Base-by-base conservation (phyloP, 2,888 invertebrate species). In the Catocala fraxini region DNA sequence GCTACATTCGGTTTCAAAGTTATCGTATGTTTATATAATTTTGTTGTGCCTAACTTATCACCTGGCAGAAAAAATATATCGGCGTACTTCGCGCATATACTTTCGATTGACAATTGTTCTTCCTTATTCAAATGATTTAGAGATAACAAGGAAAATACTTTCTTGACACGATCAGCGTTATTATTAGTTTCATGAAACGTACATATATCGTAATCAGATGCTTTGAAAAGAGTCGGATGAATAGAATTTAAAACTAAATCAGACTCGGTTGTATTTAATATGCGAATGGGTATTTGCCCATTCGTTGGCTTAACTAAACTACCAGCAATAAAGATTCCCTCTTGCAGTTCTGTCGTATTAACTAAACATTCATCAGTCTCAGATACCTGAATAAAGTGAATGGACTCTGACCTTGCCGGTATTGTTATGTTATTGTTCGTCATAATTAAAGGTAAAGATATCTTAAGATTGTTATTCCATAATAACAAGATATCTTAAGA, bases 21-120 rank as follows among this genome's bases (percentile, higher is more conserved):
- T 7, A 77, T 75, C 4, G 49, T 25, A 25, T 75, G 74, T 57
- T 64, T 10, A 25, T 49, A 61, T 6, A 73, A 6, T 49, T 66
- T 58, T 7, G 72, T 68, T 1, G 66, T 62, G 3, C 46, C 47
- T 41, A 73, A 49, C 43, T 63, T 70, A 53, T 77, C 73, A 5
- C 59, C 64, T 15, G 60, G 52, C 49, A 74, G 53, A 59, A 57
- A 51, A 59, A 77, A 77, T 12, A 75, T 51, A 35, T 77, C 71
- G 0, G 59, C 5, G 63, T 59, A 77, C 56, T 77, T 73, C 0
- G 71, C 61, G 53, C 70, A 73, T 13, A 75, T 58, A 11, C 35
- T 52, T 33, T 67, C 59, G 7, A 78, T 75, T 6, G 55, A 13
- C 7, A 25, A 43, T 42, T 57, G 41, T 46, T 70, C 70, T 5